Percentiles rank a stretch among this genome's conserved stretches.
Evolutionary conservation across 1,140 invertebrate species (phyloP).

Genomic region (Epicauta chinensis): DNA sequence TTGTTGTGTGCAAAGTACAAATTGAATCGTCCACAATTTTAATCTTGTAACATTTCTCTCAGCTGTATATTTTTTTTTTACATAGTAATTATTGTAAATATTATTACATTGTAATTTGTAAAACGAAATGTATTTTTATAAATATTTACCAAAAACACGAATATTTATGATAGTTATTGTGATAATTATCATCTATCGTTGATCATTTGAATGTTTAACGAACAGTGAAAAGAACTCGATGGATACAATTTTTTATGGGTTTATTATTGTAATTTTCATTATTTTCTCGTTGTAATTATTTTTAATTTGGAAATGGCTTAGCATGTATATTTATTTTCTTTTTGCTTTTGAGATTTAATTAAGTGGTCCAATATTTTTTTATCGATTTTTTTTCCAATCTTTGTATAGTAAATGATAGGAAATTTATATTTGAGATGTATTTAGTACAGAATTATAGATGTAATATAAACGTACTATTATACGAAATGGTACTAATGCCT

Average conservation of each 20-base stretch:
- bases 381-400: constrained; percentile 3
- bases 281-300: too few species aligned
- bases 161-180: too few species aligned
- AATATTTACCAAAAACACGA: too few species aligned
- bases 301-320: too few species aligned
- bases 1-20: constrained; percentile 14
- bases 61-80: constrained; percentile 10
- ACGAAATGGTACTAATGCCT: constrained; percentile 11
- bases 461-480: not conserved
- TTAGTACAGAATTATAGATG: constrained; percentile 11
- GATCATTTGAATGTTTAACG: constrained; percentile 10
- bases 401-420: constrained; percentile 8
- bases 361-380: constrained; percentile 8
- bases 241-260: not conserved
- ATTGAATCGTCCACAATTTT: constrained; percentile 5
- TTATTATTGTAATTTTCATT: too few species aligned
- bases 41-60: not conserved
- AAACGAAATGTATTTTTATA: constrained; percentile 12
- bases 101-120: constrained; percentile 1
- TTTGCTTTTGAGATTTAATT: not conserved
- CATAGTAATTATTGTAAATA: not conserved
- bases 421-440: constrained; percentile 4
- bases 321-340: too few species aligned
- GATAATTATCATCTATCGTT: constrained; percentile 11
- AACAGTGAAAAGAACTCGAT: not conserved